Base-by-base conservation (phyloP, 2,888 invertebrate genomes). In the Sarcophaga caerulescens region DNA sequence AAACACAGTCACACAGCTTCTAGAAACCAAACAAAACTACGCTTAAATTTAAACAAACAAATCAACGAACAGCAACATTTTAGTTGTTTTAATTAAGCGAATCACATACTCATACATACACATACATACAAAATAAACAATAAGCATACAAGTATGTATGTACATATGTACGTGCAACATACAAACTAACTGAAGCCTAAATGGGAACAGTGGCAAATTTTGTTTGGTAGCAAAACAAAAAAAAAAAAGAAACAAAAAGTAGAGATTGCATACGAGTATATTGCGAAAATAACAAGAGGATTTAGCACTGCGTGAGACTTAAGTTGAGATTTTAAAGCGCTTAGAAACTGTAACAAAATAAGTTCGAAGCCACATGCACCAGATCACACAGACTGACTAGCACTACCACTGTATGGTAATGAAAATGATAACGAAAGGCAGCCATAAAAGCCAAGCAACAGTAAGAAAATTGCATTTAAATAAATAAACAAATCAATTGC, bases 51-150 rank as follows among this genome's bases (percentile, higher is more conserved):
- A 85, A 79, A 62, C 85, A 82, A 75, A 75, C 79, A 52, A 52
- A 52, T 12, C 52, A 52, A 52, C 52, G 52, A 52, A 52, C 52
- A 52, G 17, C 52, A 82, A 82, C 65, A 23, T 74, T 86, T 62
- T 74, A 74, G 80, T 84, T 84, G 83, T 69, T 86, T 86, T 83
- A 86, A 86, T 86, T 86, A 86, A 84, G 44, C 81, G 65, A 65
- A 75, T 70, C 83, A 78, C 63, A 80, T 76, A 60, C 68, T 69
- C 19, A 25, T 3, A 23, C 23, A 23, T 23, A 23, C 5, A 25
- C 35, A 35, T 35, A 35, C 35, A 35, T 8, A 57, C 76, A 60
- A 59, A n/a, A 23, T 10, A 65, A 65, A 74, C 44, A 60, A 45
- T 69, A 23, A 45, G 62, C 68, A 78, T 73, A 83, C 83, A 63